Evolutionary conservation across 1,140 invertebrate genomes (phyloP).

Genomic region (Lordiphosa mommai): DNA sequence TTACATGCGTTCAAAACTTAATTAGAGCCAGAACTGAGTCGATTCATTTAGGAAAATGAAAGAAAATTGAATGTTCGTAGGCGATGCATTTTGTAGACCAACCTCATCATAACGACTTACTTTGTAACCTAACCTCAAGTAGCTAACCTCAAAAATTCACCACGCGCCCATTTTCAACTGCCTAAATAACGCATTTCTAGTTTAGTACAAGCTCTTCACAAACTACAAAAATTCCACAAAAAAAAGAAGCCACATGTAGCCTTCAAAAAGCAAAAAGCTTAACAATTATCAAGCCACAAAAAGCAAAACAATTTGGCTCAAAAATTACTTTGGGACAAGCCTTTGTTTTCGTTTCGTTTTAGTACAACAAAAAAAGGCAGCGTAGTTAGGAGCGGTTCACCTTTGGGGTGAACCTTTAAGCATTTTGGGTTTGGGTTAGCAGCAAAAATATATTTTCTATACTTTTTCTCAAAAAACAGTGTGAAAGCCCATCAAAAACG

Average conservation of each 20-base stretch:
- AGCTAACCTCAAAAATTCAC: too few relatives aligned
- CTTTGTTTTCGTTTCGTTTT: conserved; percentile 27
- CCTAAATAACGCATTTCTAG: not conserved
- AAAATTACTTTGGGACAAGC: conserved; percentile 38
- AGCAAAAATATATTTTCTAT: conserved; percentile 43
- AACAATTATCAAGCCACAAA: conserved; percentile 44
- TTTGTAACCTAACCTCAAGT: too few relatives aligned
- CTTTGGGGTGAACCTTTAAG: conserved; percentile 14
- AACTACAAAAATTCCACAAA: conserved; percentile 43
- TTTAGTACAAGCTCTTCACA: conserved; percentile 37
- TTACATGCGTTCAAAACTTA: too few relatives aligned
- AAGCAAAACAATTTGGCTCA: conserved; percentile 45
- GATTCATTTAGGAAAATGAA: too few relatives aligned
- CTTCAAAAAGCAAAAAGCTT: conserved; percentile 31
- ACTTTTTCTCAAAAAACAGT: conserved; percentile 15
- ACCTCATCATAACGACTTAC: too few relatives aligned
- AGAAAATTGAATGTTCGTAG: too few relatives aligned
- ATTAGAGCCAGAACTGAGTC: too few relatives aligned
- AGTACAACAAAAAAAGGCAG: conserved; percentile 38
- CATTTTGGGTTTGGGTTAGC: conserved; percentile 29
- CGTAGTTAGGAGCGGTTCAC: conserved; percentile 25
- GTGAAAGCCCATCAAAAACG: conserved; percentile 19
- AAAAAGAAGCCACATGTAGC: conserved; percentile 31
- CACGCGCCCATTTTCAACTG: too few relatives aligned
- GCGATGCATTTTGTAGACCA: too few relatives aligned